phyloP scores from a whole-genome alignment of 2,888 invertebrate genomes.

The Linnaemya vulpina region DNA sequence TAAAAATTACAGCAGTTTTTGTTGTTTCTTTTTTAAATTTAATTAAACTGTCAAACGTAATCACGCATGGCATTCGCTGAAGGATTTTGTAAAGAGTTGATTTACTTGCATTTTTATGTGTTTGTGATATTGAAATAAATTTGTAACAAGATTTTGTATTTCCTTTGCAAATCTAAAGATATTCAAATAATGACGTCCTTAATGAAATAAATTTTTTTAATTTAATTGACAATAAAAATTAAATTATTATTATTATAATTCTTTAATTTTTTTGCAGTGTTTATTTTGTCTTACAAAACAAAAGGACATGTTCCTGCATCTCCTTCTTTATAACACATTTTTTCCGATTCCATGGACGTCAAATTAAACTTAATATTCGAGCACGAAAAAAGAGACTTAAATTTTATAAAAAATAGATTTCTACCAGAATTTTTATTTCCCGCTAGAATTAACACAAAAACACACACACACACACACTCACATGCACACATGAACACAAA shows the following conservation, averaged over 20 bases:
- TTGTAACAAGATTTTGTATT: no score
- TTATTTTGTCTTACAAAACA: neutral
- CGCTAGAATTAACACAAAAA: slow-evolving; percentile 8
- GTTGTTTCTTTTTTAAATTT: slow-evolving; percentile 13
- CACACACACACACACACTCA: no score
- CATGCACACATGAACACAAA: no score
- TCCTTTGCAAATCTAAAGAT: no score
- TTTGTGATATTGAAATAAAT: no score
- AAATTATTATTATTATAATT: no score
- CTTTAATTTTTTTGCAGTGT: no score
- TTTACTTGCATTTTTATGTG: neutral
- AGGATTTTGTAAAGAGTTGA: neutral
- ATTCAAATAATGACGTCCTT: no score
- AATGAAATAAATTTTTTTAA: no score
- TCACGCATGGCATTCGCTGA: neutral
- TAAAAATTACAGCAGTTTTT: slow-evolving; percentile 1
- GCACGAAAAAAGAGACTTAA: neutral
- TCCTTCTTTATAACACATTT: neutral
- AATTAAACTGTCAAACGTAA: neutral
- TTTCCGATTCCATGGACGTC: neutral
- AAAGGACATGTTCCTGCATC: neutral
- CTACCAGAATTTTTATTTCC: slow-evolving; percentile 52
- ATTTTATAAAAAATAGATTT: neutral
- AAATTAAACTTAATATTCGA: neutral
- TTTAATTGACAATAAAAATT: no score